phyloP scores from a whole-genome alignment of 2,113 vertebrate species.

The Mixornis gularis region DNA sequence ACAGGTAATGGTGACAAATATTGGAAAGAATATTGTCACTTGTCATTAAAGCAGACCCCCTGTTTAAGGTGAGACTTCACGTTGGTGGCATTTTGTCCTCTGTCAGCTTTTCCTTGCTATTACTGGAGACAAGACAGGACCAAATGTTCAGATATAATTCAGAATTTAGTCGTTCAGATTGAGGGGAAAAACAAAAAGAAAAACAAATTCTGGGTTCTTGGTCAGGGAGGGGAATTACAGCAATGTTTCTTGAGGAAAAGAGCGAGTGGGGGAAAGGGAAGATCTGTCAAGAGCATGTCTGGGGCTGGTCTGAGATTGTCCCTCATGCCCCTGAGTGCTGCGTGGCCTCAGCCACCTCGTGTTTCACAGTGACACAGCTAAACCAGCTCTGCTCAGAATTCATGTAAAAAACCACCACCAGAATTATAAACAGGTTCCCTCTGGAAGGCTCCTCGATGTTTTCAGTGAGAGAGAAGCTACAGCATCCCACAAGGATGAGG shows the following conservation, averaged over 20 bases:
- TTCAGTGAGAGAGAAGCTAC: background rate
- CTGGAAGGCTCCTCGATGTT: background rate
- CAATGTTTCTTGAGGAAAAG: background rate
- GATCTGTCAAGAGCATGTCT: background rate
- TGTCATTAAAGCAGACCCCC: background rate
- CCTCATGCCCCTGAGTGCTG: background rate
- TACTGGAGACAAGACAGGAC: background rate
- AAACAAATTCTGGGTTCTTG: background rate
- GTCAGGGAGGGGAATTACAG: background rate
- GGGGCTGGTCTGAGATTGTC: background rate
- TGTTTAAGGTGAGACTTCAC: background rate
- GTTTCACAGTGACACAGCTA: background rate
- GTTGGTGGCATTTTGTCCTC: background rate
- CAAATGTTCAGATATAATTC: background rate
- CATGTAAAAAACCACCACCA: rapidly evolving
- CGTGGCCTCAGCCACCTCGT: background rate
- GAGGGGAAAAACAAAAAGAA: background rate
- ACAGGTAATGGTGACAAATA: background rate
- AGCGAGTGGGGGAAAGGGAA: background rate
- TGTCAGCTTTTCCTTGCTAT: background rate
- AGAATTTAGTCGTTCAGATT: background rate
- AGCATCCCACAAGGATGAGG: background rate
- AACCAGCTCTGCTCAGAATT: background rate
- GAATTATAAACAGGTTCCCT: background rate
- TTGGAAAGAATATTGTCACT: background rate